Base-by-base conservation (phyloP, 2,888 invertebrate species). In the Drosophila recens region DNA sequence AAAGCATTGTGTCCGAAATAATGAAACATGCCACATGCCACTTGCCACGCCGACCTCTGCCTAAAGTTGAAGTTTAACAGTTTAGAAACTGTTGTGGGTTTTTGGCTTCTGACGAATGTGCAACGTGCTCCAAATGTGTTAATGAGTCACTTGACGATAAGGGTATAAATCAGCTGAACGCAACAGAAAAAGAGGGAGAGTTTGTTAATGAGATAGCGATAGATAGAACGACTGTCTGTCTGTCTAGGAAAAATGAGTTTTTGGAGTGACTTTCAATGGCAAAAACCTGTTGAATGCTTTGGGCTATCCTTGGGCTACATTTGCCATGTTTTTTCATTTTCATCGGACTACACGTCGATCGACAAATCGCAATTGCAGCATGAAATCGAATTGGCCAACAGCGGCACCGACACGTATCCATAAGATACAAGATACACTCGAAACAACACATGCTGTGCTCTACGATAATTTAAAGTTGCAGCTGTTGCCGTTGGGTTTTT, bases 111-210 rank as follows among this genome's bases (percentile, higher is more conserved):
- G 86, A 83, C 86, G 83, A 86, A 86, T 83, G 86, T 75, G 63
- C 72, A 80, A 80, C 75, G 85, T 80, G 74, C 82, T 64, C 80
- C 69, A 80, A 82, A 77, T 86, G 86, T 86, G 83, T 83, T 83
- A 82, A 82, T 86, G 82, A 86, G 67, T 59, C 49, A 65, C 65
- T 68, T 59, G 20, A 20, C 17, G 49, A 63, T 48, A 43, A 13
- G 27, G 13, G 34, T 20, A 15, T 34, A 38, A 11, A 59, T 15
- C 17, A 34, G 46, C 15, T 5, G 13, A 15, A 17, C 36, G 4
- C 34, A 20, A 23, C 3, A 13, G 13, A 34, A 20, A 57, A 11
- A 52, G 13, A 45, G 30, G 15, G 10, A 36, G 30, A 57, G 33
- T 40, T 17, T 27, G 40, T 27, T 5, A 52, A 2, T 30, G 15